Evolutionary conservation across 1,140 invertebrate species (phyloP), one percentile per base, ranked within the genome.

Genomic region (Leptonema lineaticorne): DNA sequence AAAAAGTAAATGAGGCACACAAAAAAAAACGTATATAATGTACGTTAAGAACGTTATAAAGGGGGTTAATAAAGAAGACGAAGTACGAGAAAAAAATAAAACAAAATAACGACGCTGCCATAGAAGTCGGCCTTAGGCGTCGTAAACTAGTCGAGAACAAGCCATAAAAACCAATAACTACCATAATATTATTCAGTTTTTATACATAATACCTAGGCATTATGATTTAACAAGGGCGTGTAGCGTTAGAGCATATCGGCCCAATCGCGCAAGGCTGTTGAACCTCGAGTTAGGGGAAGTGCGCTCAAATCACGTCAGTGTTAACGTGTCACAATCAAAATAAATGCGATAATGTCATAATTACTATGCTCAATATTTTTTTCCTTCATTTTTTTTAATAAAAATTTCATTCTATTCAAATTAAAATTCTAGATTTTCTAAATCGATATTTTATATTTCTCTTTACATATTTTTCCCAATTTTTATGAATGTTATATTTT

Each of bases 161-260:
- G 67, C 70, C 58, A 72, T 72, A 69, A 72, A 68, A 72, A 72
- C 58, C 70, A 68, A 72, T 67, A 72, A 69, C 63, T 28, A 65
- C 70, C 67, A 69, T 69, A 67, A 69, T 69, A 48, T 67, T 65
- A 64, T 59, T 64, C 62, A 33, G 46, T 58, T 69, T 62, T 69
- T 69, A 63, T 66, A 59, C 58, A 67, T 67, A 69, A 69, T 69
- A 69, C n/a, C n/a, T n/a, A n/a, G n/a, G n/a, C n/a, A n/a, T 72
- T 56, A 72, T 67, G 65, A 67, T 72, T 60, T 72, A 72, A 72
- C 70, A 68, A 72, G 70, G 62, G 60, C 62, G 37, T 45, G 37
- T 45, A 45, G 16, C 11, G 37, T n/a, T n/a, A n/a, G 37, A 45
- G 37, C 50, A 22, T 53, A 53, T 53, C 50, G 50, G 9, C 14